These are phyloP conservation scores for Pseudococcus jackbeardsleyi DNA, from an alignment of 2,888 invertebrate species.

Conservation along the genomic window DNA sequence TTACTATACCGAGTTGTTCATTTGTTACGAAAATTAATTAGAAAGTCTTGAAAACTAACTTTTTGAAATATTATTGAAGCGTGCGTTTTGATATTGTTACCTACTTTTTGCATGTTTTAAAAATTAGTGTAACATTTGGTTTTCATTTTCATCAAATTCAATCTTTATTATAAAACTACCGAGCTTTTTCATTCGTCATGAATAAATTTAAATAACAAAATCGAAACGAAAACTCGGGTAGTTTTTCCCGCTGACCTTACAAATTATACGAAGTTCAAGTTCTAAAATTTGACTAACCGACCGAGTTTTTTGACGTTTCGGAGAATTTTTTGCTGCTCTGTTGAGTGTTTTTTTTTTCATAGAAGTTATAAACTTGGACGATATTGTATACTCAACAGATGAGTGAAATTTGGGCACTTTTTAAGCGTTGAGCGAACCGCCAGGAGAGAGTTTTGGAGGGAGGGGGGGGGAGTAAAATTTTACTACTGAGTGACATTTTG, in stretches of 20 bases:
- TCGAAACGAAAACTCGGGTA: not conserved
- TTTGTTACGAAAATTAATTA: conserved; percentile 53
- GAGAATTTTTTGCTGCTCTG: too few relatives aligned
- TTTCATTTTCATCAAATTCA: not conserved
- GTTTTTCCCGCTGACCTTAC: not conserved
- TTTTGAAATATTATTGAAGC: conserved; percentile 47
- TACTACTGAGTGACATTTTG: too few relatives aligned
- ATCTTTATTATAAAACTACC: not conserved
- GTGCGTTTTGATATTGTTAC: conserved; percentile 30
- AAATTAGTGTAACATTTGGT: conserved; percentile 54
- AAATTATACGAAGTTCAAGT: too few relatives aligned
- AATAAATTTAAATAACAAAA: conserved; percentile 20
- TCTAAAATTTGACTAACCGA: too few relatives aligned
- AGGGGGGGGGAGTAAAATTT: too few relatives aligned
- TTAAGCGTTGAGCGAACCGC: too few relatives aligned
- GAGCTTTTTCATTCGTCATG: not conserved
- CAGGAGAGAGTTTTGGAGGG: too few relatives aligned
- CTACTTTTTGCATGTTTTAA: conserved; percentile 26
- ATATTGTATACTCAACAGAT: too few relatives aligned
- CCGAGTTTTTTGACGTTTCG: too few relatives aligned
- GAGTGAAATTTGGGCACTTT: too few relatives aligned
- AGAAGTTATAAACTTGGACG: too few relatives aligned
- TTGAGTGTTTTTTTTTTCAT: too few relatives aligned
- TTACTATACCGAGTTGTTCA: conserved; percentile 11
- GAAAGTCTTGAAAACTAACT: conserved; percentile 38